Percentiles rank a stretch among this genome's conserved stretches.
Evolutionary conservation across 1,140 invertebrate genomes (phyloP).

Genomic region (Schlechtendalia chinensis): DNA sequence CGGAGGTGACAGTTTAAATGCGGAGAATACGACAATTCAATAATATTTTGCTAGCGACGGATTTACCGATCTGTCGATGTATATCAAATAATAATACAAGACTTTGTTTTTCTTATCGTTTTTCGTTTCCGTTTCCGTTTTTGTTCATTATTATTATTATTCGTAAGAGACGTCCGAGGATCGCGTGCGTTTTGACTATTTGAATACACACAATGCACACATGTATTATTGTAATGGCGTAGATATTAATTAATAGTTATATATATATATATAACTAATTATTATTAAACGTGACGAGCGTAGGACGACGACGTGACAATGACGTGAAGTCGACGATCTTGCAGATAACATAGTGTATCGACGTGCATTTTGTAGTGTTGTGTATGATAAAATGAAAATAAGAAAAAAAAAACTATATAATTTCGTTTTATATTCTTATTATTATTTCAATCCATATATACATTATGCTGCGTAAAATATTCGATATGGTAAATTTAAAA

Average conservation of each 20-base stretch:
- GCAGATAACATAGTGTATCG: neutral
- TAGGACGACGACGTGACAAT: neutral
- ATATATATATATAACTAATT: neutral
- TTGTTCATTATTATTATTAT: neutral
- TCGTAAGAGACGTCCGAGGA: neutral
- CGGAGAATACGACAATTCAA: no score
- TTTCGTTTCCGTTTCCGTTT: neutral
- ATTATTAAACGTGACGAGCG: slow-evolving; percentile 1
- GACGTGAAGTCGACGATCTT: slow-evolving; percentile 14
- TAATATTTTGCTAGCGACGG: neutral
- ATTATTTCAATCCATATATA: no score
- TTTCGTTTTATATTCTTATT: no score
- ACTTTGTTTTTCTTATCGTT: no score
- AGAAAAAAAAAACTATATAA: no score
- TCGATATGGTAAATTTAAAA: no score
- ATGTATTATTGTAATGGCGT: neutral
- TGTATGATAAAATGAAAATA: no score
- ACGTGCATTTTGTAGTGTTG: no score
- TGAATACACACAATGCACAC: slow-evolving; percentile 39
- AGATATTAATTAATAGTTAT: neutral
- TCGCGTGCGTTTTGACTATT: neutral
- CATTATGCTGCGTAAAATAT: no score
- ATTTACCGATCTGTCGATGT: neutral
- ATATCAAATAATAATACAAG: no score
- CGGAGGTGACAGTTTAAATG: no score